A percentile compares a stretch with the other conserved stretches of the same genome.
Evolutionary conservation across 2,797 vertebrate species (phyloP).

Genomic region (Acanthurus leucopareius): DNA sequence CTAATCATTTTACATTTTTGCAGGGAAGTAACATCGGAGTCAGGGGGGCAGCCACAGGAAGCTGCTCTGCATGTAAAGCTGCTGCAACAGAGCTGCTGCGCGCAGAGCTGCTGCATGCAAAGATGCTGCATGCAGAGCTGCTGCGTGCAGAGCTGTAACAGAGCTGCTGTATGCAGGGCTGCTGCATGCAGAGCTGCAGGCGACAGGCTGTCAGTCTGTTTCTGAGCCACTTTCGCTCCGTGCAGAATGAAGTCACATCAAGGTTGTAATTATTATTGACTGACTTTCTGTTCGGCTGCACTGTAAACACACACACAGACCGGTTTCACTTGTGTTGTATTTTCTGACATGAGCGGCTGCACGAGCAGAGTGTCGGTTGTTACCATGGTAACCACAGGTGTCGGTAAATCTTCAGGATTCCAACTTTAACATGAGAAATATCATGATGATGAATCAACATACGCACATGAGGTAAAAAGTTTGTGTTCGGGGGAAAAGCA

Average conservation of each 20-base stretch:
- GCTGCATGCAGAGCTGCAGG: not conserved
- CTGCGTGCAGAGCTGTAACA: no score
- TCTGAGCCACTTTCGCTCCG: not conserved
- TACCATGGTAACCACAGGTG: not conserved
- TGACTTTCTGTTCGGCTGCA: not conserved
- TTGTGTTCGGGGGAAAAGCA: not conserved
- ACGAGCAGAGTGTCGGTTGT: not conserved
- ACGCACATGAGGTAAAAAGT: not conserved
- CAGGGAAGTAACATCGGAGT: no score
- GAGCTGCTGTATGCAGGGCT: not conserved
- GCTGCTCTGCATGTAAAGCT: no score
- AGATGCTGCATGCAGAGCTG: no score
- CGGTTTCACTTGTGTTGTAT: not conserved
- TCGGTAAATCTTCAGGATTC: not conserved
- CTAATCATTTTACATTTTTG: not conserved
- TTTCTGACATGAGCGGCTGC: not conserved
- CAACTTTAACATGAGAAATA: not conserved
- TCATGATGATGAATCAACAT: no score
- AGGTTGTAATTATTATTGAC: not conserved
- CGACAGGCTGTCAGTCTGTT: not conserved
- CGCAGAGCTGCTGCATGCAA: no score
- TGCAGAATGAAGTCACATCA: not conserved
- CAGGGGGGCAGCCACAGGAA: no score
- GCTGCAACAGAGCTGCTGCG: no score
- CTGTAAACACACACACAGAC: not conserved